These are phyloP conservation scores for Pantherophis alleghaniensis DNA, from an alignment of 2,797 vertebrate genomes.

Conservation along the genomic window DNA sequence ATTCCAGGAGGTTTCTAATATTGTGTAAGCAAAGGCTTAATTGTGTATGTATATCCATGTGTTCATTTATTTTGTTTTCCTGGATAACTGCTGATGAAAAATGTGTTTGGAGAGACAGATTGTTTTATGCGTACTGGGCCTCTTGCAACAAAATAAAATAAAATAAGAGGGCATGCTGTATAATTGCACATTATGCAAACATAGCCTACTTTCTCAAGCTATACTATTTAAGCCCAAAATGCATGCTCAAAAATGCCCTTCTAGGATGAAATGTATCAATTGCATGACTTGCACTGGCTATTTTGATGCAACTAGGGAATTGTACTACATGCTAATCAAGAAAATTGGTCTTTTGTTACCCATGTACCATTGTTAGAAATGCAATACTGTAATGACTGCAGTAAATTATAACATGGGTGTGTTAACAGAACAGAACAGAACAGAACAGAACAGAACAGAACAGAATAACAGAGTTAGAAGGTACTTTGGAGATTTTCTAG, in stretches of 20 bases:
- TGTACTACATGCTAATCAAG: background rate
- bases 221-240: constrained; percentile 22
- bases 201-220: background rate
- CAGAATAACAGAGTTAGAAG: too few species aligned
- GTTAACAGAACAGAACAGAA: too few species aligned
- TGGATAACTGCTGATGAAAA: constrained; percentile 33
- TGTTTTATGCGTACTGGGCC: constrained; percentile 7
- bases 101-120: constrained; percentile 21
- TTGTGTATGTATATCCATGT: constrained; percentile 17
- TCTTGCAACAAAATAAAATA: background rate
- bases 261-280: background rate
- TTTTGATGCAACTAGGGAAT: background rate
- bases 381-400: background rate
- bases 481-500: too few species aligned
- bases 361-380: background rate
- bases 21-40: constrained; percentile 40
- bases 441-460: too few species aligned
- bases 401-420: background rate
- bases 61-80: constrained; percentile 15
- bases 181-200: background rate
- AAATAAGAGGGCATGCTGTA: constrained; percentile 1
- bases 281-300: background rate
- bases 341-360: background rate
- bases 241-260: background rate
- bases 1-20: constrained; percentile 21